Evolutionary conservation across 2,888 invertebrate genomes (phyloP), one percentile per base, ranked within the genome.

Genomic region (Ochropacha duplaris): DNA sequence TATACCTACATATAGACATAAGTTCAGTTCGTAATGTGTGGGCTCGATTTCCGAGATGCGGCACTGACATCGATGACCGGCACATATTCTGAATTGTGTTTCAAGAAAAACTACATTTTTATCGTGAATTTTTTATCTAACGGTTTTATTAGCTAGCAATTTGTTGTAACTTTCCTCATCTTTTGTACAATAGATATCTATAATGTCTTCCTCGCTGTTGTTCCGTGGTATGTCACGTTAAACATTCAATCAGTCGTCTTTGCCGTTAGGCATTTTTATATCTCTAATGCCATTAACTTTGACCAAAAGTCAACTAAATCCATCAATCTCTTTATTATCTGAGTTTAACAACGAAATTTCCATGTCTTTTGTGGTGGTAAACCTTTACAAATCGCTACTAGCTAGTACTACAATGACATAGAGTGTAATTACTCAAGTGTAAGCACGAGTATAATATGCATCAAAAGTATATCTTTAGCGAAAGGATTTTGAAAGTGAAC

Each of bases 401-500:
- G 16, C 36, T 28, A 12, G 31, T 12, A 16, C 36, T 16, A 16
- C 16, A 39, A 39, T 39, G 8, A 39, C 4, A 39, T 31, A 19
- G 14, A 44, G 44, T 44, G 19, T 19, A 9, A 19, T 44, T 44
- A 19, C 19, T 44, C 44, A n/a, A 19, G 5, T 19, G 16, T 16
- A 19, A 44, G 39, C 9, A 8, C 12, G 11, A 31, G 31, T 12
- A 31, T 1, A 12, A 31, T 5, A 44, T 44, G 12, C 4, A 14
- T 2, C 50, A 24, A 22, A 49, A 22, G 12, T 22, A 62, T 54
- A 61, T 66, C 65, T 65, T 64, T 64, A 76, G 78, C 79, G 78
- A 85, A 81, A 83, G 82, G 82, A 83, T 81, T 76, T 83, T 79
- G 81, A 84, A 87, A 87, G 86, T 86, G 82, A 85, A 79, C 68